Base-by-base conservation (phyloP, 1,140 invertebrate genomes). In the Drosophila carrolli region DNA sequence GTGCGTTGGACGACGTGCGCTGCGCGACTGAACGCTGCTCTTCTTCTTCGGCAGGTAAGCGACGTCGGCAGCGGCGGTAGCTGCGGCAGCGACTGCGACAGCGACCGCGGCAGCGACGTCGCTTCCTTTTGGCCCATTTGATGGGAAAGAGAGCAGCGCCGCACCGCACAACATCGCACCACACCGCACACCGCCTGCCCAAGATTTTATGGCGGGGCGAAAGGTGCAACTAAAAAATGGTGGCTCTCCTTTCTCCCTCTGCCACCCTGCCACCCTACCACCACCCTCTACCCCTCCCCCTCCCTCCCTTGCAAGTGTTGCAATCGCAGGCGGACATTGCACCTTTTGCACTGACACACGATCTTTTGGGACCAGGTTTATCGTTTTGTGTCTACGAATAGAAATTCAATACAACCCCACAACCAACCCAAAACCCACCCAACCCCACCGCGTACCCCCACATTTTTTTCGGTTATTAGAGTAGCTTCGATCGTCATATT, bases 351-450 rank as follows among this genome's bases (percentile, higher is more conserved):
- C 71, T 82, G 83, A 88, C 84, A 88, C 79, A 79, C 83, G 83
- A 88, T 88, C 83, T 83, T 78, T 73, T 76, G 62, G 73, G 73
- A 77, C 83, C 74, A 74, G 61, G 14, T 85, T 78, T 74, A 73
- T 79, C 79, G 76, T 72, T 83, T 88, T 88, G 77, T 86, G 83
- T 86, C 84, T 86, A 88, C 83, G 83, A 54, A 83, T 89, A 88
- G 83, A 89, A 88, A 88, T 88, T 88, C 60, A 88, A 88, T 89
- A 62, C 68, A 58, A 13, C 43, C 54, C 58, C 43, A 16, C 27
- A n/a, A 3, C 44, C 66, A 10, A 27, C n/a, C 47, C 9, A 19
- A 47, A 50, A 4, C 7, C 23, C 1, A 23, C 11, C 19, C 13
- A 27, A 2, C 46, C 57, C 44, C 3, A 11, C 16, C 48, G 10